Evolutionary conservation across 2,888 invertebrate species (phyloP).

Genomic region (Mythimna albipuncta): DNA sequence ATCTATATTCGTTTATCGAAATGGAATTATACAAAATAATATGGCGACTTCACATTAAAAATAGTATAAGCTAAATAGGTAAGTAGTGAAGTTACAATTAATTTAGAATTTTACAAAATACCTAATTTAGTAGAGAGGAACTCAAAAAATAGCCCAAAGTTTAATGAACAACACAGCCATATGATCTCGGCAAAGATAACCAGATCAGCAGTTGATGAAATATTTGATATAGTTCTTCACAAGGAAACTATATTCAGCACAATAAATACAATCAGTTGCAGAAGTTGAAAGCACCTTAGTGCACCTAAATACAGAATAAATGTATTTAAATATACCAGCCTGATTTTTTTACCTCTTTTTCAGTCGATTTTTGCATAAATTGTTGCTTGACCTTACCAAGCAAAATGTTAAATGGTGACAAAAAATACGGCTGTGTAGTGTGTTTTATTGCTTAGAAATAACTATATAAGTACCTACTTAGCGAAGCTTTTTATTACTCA

Average conservation of each 20-base stretch:
- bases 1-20: conserved; percentile 52
- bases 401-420: not conserved
- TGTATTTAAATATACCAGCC: not conserved
- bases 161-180: conserved; percentile 55
- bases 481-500: not conserved
- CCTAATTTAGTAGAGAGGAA: conserved; percentile 38
- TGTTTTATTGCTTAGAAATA: not conserved
- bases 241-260: not conserved
- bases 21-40: conserved; percentile 63
- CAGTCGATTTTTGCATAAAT: not conserved
- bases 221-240: conserved; percentile 6
- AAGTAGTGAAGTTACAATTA: conserved; percentile 29
- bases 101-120: conserved; percentile 56
- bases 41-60: conserved; percentile 62
- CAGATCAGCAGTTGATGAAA: conserved; percentile 28
- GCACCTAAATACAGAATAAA: not conserved
- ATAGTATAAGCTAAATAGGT: conserved; percentile 56
- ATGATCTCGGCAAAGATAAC: conserved; percentile 47
- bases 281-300: conserved; percentile 10
- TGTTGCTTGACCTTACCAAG: too few relatives aligned
- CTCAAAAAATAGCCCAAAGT: conserved; percentile 48
- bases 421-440: not conserved
- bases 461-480: not conserved
- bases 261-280: conserved; percentile 30
- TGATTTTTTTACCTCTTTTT: not conserved